Evolutionary conservation across 1,140 invertebrate species (phyloP), one percentile per base, ranked within the genome.

Genomic region (Marisa cornuarietis): DNA sequence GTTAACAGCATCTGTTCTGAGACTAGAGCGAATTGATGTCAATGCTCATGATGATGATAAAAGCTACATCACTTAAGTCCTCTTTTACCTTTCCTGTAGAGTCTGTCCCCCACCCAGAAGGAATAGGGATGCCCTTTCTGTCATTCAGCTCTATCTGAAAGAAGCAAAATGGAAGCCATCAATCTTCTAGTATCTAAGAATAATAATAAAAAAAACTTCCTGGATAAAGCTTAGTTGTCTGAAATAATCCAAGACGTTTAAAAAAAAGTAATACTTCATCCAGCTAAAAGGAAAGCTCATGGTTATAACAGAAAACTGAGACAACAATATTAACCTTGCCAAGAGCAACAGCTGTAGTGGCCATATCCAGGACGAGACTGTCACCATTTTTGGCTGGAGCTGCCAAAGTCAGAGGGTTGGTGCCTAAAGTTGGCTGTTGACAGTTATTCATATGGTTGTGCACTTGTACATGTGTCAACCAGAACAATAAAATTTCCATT

Each of bases 361-460:
- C 97, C 96, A 98, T 98, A 87, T 99, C 97, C 54, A 99, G 90
- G 1, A 96, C 93, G 90, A 98, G 98, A 71, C 93, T 91, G 86
- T 98, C 96, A 0, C 93, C 93, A 61, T 93, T 89, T 0, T 93
- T 95, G 18, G 83, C 87, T 2, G 94, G 94, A 24, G 96, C 97
- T 0, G 94, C 96, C 2, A 98, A 88, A 1, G 95, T 93, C 11
- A 98, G 78, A 0, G 97, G 97, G 91, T 98, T 99, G 0, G 97
- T 98, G 24, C 97, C 97, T 0, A 98, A 89, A 5, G 94, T 94
- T 2, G 94, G 91, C 92, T 95, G 75, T 31, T 3, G 13, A 68
- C 65, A 63, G 22, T 18, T 22, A 68, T n/a, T 24, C 11, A n/a
- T 0, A 31, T 13, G 11, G 65, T 11, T 24, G 65, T 42, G 24